phyloP scores from a whole-genome alignment of 2,797 vertebrate species.

The Ciconia nigra region DNA sequence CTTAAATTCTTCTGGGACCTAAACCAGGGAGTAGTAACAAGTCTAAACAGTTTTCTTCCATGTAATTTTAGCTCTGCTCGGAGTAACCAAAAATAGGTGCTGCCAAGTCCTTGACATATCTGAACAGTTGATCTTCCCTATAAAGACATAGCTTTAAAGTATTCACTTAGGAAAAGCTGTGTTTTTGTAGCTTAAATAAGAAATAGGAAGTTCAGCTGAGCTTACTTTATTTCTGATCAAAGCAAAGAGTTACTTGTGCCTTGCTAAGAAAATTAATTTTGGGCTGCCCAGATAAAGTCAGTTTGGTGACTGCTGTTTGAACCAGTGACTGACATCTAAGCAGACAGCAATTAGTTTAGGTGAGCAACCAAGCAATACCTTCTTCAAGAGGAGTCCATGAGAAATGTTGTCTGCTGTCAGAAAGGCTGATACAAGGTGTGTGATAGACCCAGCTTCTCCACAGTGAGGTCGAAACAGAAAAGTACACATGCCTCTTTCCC shows the following conservation, averaged over 20 bases:
- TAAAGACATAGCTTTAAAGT: background rate
- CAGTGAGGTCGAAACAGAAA: conserved; percentile 96
- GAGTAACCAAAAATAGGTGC: background rate
- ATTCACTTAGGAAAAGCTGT: background rate
- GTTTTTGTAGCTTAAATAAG: background rate
- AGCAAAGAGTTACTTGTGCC: background rate
- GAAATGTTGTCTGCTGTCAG: conserved; percentile 97
- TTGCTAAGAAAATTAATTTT: background rate
- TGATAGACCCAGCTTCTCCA: conserved; percentile 96
- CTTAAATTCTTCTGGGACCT: background rate
- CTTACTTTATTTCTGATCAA: background rate
- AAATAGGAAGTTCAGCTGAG: background rate
- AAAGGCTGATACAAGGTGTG: conserved; percentile 94
- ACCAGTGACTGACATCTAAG: background rate
- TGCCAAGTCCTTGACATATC: background rate
- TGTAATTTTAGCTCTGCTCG: background rate
- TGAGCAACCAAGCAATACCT: conserved; percentile 76
- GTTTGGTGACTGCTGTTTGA: background rate
- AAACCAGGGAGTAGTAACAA: background rate
- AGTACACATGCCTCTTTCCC: conserved; percentile 91
- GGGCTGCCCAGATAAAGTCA: background rate
- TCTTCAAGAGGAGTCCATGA: conserved; percentile 94
- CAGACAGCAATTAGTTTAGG: background rate
- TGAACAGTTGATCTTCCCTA: background rate
- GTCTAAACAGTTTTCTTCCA: background rate